Conservation (phyloP, 1,140 invertebrate species). For the Leptopilina boulardi region DNA sequence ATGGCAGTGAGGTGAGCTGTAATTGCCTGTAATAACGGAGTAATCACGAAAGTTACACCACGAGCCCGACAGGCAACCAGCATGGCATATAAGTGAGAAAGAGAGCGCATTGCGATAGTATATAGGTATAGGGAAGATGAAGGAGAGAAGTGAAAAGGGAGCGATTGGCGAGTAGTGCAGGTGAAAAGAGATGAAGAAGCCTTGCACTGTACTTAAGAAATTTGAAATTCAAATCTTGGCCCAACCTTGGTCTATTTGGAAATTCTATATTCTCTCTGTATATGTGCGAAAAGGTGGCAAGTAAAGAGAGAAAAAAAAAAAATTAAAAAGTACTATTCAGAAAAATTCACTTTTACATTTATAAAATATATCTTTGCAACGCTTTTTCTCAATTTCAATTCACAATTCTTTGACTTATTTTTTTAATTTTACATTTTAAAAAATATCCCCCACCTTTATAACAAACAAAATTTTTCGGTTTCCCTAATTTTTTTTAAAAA, state of each 20-base stretch:
- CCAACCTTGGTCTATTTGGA: constrained; percentile 49
- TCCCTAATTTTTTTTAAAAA: too few relatives aligned
- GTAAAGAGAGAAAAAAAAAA: neutral
- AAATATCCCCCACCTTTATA: too few relatives aligned
- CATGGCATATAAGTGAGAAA: constrained; percentile 31
- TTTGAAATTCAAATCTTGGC: constrained; percentile 53
- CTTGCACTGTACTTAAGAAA: constrained; percentile 36
- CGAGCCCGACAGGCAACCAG: constrained; percentile 17
- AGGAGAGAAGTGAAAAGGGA: constrained; percentile 34
- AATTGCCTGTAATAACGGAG: constrained; percentile 57
- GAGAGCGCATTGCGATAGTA: too few relatives aligned
- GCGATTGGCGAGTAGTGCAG: constrained; percentile 3
- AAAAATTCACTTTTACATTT: neutral
- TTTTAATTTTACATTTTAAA: too few relatives aligned
- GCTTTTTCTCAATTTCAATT: too few relatives aligned
- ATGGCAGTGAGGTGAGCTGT: constrained; percentile 48
- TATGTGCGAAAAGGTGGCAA: neutral
- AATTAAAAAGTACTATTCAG: neutral
- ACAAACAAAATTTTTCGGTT: too few relatives aligned
- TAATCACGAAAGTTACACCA: constrained; percentile 58
- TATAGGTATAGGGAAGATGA: neutral
- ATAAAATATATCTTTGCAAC: too few relatives aligned
- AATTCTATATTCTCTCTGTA: constrained; percentile 39
- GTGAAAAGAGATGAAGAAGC: constrained; percentile 33
- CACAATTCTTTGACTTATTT: too few relatives aligned